Evolutionary conservation across 1,140 invertebrate genomes (phyloP).

Genomic region (Trinorchestia longiramus): DNA sequence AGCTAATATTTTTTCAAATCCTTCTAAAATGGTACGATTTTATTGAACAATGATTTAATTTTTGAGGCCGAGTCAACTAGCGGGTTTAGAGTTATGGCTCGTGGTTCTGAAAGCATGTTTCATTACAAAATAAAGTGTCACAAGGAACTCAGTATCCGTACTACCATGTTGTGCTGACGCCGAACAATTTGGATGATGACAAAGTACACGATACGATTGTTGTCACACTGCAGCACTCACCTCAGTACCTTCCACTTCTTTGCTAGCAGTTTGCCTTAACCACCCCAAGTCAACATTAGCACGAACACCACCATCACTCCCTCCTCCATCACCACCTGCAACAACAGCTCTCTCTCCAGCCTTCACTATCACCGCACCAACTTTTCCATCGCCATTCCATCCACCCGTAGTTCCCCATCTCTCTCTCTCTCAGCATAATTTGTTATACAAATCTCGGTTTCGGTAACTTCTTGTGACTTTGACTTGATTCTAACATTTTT

Average conservation of each 20-base stretch:
- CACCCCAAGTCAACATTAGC: not conserved
- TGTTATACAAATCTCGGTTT: no score
- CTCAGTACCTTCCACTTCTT: not conserved
- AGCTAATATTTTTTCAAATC: no score
- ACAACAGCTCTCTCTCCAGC: not conserved
- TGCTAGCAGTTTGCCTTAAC: not conserved
- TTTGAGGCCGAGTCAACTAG: no score
- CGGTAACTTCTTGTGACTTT: no score
- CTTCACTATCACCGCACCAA: not conserved
- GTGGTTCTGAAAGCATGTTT: no score
- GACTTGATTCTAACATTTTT: no score
- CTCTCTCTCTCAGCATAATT: no score
- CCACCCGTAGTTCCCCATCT: not conserved
- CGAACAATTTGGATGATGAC: not conserved
- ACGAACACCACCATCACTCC: not conserved
- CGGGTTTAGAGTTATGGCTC: no score
- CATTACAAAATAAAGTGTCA: no score
- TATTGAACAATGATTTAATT: no score
- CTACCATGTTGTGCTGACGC: not conserved
- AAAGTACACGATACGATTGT: not conserved
- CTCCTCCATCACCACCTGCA: not conserved
- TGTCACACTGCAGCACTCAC: not conserved
- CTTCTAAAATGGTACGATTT: no score
- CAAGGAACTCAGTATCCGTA: no score
- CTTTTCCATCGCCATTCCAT: not conserved